Conservation (phyloP, 2,888 invertebrate genomes). For the Apotomis betuletana region DNA sequence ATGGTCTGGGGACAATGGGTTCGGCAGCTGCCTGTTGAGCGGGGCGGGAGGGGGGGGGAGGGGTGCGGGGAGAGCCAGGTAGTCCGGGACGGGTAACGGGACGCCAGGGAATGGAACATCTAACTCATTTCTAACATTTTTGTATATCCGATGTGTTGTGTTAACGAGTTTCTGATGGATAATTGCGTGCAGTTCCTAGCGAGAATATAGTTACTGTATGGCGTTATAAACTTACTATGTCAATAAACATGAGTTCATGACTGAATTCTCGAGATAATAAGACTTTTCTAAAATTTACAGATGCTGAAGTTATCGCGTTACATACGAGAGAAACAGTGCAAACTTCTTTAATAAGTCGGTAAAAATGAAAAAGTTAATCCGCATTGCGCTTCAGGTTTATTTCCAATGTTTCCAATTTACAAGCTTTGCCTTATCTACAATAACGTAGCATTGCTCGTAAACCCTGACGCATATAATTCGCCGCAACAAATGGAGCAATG, state of each 20-base stretch:
- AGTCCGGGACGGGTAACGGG: constrained; percentile 21
- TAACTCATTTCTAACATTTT: not conserved
- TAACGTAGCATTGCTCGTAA: constrained; percentile 14
- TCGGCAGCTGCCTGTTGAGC: constrained; percentile 38
- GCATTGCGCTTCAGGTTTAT: constrained; percentile 24
- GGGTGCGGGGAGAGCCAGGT: constrained; percentile 10
- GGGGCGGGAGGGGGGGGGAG: not conserved
- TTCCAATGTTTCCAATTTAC: constrained; percentile 9
- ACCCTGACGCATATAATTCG: constrained; percentile 12
- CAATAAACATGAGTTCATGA: too few species aligned
- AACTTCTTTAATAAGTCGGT: not conserved
- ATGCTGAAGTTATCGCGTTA: too few species aligned
- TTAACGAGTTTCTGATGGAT: too few species aligned
- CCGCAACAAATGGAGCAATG: constrained; percentile 13
- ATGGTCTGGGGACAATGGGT: constrained; percentile 7
- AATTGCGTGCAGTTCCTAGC: not conserved
- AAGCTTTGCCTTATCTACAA: constrained; percentile 16
- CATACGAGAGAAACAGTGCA: too few species aligned
- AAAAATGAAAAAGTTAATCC: not conserved
- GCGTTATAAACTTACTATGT: too few species aligned
- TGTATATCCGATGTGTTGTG: not conserved
- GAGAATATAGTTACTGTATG: not conserved
- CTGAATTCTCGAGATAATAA: too few species aligned
- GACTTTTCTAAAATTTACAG: too few species aligned
- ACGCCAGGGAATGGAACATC: constrained; percentile 9